A percentile compares a stretch with the other conserved stretches of the same genome.
Conservation (phyloP, 2,888 invertebrate species). For the Volucella inanis region DNA sequence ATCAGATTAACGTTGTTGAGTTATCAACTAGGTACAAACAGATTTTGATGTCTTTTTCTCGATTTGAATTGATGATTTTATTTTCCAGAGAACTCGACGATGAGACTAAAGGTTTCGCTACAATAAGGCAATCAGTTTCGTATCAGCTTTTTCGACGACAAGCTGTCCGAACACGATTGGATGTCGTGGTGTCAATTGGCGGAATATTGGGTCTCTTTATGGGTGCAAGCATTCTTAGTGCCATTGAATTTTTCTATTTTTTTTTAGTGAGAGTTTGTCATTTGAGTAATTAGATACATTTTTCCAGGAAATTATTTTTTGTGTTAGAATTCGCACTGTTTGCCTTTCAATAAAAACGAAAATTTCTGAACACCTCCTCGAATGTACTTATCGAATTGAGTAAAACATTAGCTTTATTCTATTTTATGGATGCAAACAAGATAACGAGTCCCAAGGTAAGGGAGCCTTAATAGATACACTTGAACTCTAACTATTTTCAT, state of each 20-base stretch:
- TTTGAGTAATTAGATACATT: background rate
- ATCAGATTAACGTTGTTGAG: slow-evolving; percentile 85
- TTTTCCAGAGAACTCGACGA: slow-evolving; percentile 69
- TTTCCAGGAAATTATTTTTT: too few species aligned
- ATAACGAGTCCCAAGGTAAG: too few species aligned
- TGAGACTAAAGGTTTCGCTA: background rate
- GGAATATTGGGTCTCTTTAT: slow-evolving; percentile 86
- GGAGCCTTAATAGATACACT: too few species aligned
- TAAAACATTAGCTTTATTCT: too few species aligned
- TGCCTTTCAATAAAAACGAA: too few species aligned
- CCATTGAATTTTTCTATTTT: slow-evolving; percentile 85
- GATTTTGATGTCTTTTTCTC: background rate
- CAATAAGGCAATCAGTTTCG: slow-evolving; percentile 33
- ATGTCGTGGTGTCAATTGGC: slow-evolving; percentile 85
- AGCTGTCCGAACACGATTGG: slow-evolving; percentile 82
- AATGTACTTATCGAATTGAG: too few species aligned
- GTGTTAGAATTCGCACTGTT: too few species aligned
- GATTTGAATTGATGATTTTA: background rate
- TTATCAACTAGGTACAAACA: slow-evolving; percentile 74
- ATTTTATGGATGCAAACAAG: too few species aligned
- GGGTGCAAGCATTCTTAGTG: slow-evolving; percentile 86
- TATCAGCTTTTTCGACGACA: slow-evolving; percentile 83
- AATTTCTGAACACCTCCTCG: too few species aligned
- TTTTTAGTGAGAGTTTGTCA: slow-evolving; percentile 82
- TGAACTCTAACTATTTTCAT: too few species aligned